Evolutionary conservation across 2,797 vertebrate species (phyloP).

Genomic region (Coregonus ussuriensis): DNA sequence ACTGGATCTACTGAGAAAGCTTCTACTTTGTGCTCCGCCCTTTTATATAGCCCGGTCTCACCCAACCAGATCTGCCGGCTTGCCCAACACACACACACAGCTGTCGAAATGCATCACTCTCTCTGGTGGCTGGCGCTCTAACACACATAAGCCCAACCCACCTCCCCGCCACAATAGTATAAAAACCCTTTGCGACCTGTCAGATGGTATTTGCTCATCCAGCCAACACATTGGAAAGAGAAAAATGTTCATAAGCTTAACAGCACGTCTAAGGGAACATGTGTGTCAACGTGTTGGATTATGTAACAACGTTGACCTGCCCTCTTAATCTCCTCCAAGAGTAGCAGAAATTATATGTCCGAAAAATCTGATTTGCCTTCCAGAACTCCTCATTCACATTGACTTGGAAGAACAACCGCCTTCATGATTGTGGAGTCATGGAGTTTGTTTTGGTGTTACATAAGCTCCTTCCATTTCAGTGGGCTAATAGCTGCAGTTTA

Average conservation of each 20-base stretch:
- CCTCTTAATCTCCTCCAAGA: constrained; percentile 26
- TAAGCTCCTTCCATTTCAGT: constrained; percentile 42
- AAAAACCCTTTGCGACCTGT: constrained; percentile 29
- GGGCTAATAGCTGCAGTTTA: constrained; percentile 16
- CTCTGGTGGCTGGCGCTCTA: constrained; percentile 27
- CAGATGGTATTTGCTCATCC: constrained; percentile 32
- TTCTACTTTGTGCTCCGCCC: constrained; percentile 52
- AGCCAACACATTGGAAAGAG: constrained; percentile 8
- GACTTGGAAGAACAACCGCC: background rate
- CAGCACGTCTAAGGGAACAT: background rate
- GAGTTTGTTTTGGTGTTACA: constrained; percentile 31
- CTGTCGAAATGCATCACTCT: constrained; percentile 51
- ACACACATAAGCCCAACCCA: constrained; percentile 27
- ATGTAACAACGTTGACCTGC: constrained; percentile 31
- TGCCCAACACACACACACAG: constrained; percentile 44
- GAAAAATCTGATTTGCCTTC: background rate
- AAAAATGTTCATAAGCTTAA: background rate
- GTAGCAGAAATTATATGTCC: constrained; percentile 28
- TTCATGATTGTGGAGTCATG: background rate
- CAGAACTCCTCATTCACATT: background rate
- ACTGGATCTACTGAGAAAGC: constrained; percentile 46
- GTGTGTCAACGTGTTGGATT: constrained; percentile 27
- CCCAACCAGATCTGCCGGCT: constrained; percentile 69
- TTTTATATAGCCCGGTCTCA: constrained; percentile 65
- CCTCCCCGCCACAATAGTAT: constrained; percentile 41